Evolutionary conservation across 2,797 vertebrate genomes (phyloP).

Genomic region (Carcharodon carcharias): DNA sequence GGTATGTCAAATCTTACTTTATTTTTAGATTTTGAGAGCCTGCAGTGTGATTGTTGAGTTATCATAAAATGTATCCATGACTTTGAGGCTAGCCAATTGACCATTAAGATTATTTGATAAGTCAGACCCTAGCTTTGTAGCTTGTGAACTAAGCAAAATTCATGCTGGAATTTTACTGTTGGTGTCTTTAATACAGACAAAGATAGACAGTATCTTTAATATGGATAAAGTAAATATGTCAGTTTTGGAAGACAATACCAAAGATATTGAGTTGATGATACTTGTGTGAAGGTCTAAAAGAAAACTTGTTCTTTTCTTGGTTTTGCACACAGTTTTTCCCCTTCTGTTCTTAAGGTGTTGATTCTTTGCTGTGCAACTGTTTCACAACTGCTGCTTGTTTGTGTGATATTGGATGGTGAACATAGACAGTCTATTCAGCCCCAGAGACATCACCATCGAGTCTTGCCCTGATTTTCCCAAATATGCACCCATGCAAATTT

Average conservation of each 20-base stretch:
- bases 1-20: slow-evolving; percentile 51
- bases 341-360: not conserved
- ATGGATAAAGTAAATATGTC: not conserved
- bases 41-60: not conserved
- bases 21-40: not conserved
- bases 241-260: not conserved
- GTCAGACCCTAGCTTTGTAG: not conserved
- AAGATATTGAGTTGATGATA: not conserved
- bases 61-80: not conserved
- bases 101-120: not conserved
- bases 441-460: not conserved
- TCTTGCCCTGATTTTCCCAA: not conserved
- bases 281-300: not conserved
- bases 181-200: not conserved
- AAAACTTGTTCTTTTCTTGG: not conserved
- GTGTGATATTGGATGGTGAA: not conserved
- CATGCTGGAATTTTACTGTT: not conserved
- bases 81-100: not conserved
- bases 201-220: not conserved
- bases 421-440: not conserved
- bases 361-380: not conserved
- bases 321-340: not conserved
- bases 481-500: not conserved
- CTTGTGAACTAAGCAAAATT: not conserved
- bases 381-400: not conserved